Conservation (phyloP, 2,888 invertebrate genomes). For the Suillia variegata region DNA sequence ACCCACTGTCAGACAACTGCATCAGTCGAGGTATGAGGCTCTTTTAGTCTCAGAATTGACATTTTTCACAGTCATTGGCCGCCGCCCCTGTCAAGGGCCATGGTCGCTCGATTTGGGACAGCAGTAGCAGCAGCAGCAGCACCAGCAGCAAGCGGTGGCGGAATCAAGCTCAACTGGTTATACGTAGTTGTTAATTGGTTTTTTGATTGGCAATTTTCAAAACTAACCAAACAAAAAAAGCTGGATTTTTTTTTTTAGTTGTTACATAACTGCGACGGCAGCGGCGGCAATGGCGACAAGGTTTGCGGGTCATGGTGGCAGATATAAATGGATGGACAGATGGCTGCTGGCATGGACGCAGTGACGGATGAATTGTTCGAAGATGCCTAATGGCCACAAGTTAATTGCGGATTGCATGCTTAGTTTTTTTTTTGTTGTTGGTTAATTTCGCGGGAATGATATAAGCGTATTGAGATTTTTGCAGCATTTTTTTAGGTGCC, state of each 20-base stretch:
- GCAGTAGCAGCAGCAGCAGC: no score
- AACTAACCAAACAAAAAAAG: constrained; percentile 26
- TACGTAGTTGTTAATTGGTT: constrained; percentile 44
- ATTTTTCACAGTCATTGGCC: constrained; percentile 2
- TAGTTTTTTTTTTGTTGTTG: no score
- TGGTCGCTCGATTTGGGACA: no score
- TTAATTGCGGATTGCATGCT: constrained; percentile 17
- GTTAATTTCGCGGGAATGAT: no score
- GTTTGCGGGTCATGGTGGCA: no score
- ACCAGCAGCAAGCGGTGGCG: constrained; percentile 20
- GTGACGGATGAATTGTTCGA: constrained; percentile 17
- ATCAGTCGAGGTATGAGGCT: no score
- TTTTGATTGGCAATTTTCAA: constrained; percentile 56
- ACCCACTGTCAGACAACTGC: background rate
- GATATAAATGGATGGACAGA: background rate
- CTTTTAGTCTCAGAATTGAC: no score
- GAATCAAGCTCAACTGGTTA: constrained; percentile 7
- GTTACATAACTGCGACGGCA: background rate
- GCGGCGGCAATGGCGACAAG: no score
- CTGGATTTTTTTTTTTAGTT: no score
- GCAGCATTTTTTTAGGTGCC: no score
- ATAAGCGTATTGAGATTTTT: no score
- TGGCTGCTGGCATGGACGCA: background rate
- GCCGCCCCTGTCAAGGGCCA: background rate
- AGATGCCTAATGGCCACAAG: constrained; percentile 18